A percentile compares a stretch with the other conserved stretches of the same genome.
Evolutionary conservation across 30 jellyfish, hydroid and myxozoan genomes (phyloP).

Genomic region (Nemopilema nomurai): DNA sequence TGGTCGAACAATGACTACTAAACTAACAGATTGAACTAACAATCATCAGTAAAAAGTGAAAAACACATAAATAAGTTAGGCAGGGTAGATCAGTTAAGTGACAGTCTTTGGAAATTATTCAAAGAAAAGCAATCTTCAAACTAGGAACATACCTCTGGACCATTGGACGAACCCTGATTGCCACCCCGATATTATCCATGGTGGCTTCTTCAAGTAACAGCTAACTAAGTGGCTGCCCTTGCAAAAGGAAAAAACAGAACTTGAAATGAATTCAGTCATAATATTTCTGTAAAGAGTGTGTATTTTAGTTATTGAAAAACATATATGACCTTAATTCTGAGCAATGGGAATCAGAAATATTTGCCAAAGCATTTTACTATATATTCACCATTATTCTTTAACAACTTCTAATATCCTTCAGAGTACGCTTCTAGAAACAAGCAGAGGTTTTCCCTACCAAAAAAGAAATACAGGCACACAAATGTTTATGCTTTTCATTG

Average conservation of each 20-base stretch:
- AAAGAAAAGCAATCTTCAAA: no score
- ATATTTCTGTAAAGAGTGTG: background rate
- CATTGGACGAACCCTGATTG: constrained; percentile 66
- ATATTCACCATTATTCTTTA: no score
- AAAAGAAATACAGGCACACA: no score
- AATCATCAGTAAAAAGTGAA: background rate
- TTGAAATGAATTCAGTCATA: background rate
- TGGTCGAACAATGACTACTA: background rate
- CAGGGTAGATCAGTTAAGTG: background rate
- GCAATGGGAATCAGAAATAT: no score
- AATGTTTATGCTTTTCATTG: no score
- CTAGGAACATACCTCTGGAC: constrained; percentile 39
- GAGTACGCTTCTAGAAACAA: no score
- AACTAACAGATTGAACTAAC: background rate
- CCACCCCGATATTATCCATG: constrained; percentile 68
- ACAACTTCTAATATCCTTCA: no score
- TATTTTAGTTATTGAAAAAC: no score
- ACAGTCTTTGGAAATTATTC: background rate
- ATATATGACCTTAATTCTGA: no score
- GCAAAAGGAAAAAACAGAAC: background rate
- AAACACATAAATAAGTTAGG: background rate
- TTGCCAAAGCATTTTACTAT: no score
- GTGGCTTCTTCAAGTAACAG: background rate
- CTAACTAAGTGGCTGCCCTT: no score
- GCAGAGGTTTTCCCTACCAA: no score